Evolutionary conservation across 2,113 vertebrate genomes (phyloP), one percentile per base, ranked within the genome.

Genomic region (Anthoscopus minutus): DNA sequence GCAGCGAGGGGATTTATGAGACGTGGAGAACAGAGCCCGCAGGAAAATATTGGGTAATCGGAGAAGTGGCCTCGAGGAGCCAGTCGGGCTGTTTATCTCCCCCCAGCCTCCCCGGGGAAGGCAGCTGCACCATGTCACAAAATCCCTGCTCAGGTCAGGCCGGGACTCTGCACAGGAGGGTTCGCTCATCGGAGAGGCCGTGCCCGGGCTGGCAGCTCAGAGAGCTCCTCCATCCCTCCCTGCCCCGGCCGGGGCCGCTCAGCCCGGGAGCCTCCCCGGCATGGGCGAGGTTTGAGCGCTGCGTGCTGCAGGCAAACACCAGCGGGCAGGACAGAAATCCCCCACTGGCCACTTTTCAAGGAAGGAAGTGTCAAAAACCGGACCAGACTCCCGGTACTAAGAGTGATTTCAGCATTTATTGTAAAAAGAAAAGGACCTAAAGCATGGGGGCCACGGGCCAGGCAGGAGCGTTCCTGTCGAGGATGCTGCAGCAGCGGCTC

Each of bases 41-140:
- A 97, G 97, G 97, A 97, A 98, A 98, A 97, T 53, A 95, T 67
- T 94, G 95, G 66, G 91, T 97, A 96, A 97, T 96, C 4, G 4
- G 71, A 93, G 76, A 76, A 93, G 92, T 14, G 70, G 91, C 91
- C 70, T 64, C 19, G 92, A 94, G 95, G 81, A 96, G 73, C 94
- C 73, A 64, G 62, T 27, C 48, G 42, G 57, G 81, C 72, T 94
- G 64, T 96, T 82, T 91, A 91, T 93, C 94, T 84, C 48, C 10
- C 83, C 17, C 42, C 66, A 17, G 73, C 28, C 79, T 35, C 28
- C 77, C 94, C 60, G 23, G 56, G 66, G 70, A 66, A 86, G 83
- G 94, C 95, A 92, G 94, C 88, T 95, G 92, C 30, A 65, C 83
- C 25, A 0, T 70, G 87, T 96, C 85, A 95, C 73, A 85, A 90